A percentile compares a stretch with the other conserved stretches of the same genome.
Evolutionary conservation across 1,140 invertebrate genomes (phyloP).

Genomic region (Mamestra configurata): DNA sequence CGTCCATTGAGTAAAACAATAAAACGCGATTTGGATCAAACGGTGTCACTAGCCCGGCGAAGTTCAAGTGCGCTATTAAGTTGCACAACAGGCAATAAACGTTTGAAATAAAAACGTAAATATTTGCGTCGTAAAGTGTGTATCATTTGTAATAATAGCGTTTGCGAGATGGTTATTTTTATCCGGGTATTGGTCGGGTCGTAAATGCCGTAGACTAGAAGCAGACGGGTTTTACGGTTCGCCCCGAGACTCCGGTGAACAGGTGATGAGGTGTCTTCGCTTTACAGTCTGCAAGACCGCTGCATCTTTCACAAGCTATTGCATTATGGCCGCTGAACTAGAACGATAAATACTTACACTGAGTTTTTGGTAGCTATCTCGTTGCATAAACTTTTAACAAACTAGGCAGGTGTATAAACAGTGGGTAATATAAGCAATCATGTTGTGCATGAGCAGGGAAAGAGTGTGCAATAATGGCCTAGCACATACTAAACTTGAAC

Average conservation of each 20-base stretch:
- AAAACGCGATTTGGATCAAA: slow-evolving; percentile 86
- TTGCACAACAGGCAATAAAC: slow-evolving; percentile 84
- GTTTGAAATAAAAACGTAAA: slow-evolving; percentile 82
- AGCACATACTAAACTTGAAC: background rate
- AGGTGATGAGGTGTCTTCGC: slow-evolving; percentile 69
- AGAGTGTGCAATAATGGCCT: background rate
- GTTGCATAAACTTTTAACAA: background rate
- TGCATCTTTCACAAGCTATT: slow-evolving; percentile 48
- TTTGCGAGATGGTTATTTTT: slow-evolving; percentile 81
- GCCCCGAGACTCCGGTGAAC: slow-evolving; percentile 66
- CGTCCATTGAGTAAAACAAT: slow-evolving; percentile 85
- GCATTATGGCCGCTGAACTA: slow-evolving; percentile 42
- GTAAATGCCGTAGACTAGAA: slow-evolving; percentile 83
- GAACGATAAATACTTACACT: slow-evolving; percentile 31
- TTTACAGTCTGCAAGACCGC: slow-evolving; percentile 32
- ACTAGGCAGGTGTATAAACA: background rate
- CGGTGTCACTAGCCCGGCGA: slow-evolving; percentile 81
- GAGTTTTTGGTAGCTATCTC: background rate
- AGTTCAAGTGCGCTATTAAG: slow-evolving; percentile 86
- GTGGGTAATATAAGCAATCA: background rate
- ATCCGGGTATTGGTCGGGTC: slow-evolving; percentile 77
- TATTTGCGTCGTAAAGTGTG: slow-evolving; percentile 78
- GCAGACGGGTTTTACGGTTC: slow-evolving; percentile 83
- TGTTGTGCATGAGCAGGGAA: background rate
- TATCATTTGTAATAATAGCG: slow-evolving; percentile 84